Evolutionary conservation across 2,113 vertebrate species (phyloP).

Genomic region (Elaphurus davidianus): DNA sequence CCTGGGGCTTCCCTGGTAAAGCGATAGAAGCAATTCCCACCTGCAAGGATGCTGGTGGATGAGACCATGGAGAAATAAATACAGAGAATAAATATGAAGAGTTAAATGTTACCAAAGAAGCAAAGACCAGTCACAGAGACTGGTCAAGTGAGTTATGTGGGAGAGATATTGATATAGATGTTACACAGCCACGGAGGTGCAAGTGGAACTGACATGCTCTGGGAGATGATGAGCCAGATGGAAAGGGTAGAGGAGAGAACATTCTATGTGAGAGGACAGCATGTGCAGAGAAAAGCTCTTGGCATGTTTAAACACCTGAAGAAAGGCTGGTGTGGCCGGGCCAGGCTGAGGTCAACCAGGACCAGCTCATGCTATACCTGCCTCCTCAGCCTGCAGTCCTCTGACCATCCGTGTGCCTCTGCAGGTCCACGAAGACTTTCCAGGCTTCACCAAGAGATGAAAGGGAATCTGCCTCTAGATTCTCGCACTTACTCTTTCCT

Average conservation of each 20-base stretch:
- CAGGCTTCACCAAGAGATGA: too few relatives aligned
- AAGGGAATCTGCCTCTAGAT: not conserved
- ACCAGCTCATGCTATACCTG: accelerated
- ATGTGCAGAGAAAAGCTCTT: not conserved
- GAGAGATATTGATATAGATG: not conserved
- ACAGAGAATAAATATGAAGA: not conserved
- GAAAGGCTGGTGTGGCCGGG: not conserved
- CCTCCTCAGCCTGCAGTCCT: accelerated
- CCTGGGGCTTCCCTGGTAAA: not conserved
- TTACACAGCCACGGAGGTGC: not conserved
- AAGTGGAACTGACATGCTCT: too few relatives aligned
- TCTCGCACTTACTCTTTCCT: not conserved
- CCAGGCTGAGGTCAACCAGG: not conserved
- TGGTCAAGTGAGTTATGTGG: too few relatives aligned
- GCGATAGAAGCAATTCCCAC: not conserved
- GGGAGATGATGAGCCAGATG: not conserved
- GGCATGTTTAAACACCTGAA: not conserved
- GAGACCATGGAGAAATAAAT: not conserved
- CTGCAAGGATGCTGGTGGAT: not conserved
- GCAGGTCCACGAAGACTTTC: not conserved
- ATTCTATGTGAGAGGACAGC: accelerated
- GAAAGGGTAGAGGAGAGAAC: not conserved
- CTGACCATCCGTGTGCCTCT: accelerated
- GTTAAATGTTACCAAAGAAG: not conserved
- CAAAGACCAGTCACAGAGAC: not conserved